Conservation (phyloP, 2,113 vertebrate species). For the Cinclus cinclus region DNA sequence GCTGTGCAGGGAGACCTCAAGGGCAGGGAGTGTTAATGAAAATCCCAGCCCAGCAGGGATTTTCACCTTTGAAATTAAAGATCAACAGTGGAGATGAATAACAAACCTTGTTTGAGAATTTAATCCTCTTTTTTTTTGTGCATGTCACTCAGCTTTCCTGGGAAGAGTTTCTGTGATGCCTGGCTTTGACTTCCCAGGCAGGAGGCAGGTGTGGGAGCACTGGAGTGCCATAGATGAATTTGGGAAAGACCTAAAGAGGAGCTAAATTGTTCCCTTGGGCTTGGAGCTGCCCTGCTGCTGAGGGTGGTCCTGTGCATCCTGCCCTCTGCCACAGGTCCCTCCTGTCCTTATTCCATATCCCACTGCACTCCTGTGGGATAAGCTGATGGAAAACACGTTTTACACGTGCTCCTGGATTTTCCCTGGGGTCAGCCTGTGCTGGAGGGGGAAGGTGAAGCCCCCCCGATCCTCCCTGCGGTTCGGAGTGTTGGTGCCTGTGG, state of each 20-base stretch:
- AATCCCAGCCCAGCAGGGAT: background rate
- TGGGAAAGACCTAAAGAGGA: background rate
- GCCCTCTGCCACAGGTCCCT: background rate
- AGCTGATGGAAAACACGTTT: background rate
- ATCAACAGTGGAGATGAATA: background rate
- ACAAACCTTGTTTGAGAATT: background rate
- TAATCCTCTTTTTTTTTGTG: background rate
- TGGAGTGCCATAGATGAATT: background rate
- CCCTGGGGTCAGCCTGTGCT: background rate
- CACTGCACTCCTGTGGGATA: rapidly evolving
- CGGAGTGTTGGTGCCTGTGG: background rate
- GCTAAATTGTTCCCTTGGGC: background rate
- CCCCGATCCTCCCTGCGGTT: background rate
- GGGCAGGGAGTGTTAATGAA: background rate
- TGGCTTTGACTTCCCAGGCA: background rate
- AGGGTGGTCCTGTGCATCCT: background rate
- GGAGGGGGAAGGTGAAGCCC: background rate
- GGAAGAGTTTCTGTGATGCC: background rate
- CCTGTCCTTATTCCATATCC: background rate
- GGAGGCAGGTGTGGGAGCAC: background rate
- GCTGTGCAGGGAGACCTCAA: background rate
- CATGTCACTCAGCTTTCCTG: background rate
- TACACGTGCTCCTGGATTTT: background rate
- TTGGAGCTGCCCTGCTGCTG: background rate
- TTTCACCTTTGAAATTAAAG: constrained; percentile 23